Evolutionary conservation across 2,888 invertebrate species (phyloP).

Genomic region (Xestia sexstrigata): DNA sequence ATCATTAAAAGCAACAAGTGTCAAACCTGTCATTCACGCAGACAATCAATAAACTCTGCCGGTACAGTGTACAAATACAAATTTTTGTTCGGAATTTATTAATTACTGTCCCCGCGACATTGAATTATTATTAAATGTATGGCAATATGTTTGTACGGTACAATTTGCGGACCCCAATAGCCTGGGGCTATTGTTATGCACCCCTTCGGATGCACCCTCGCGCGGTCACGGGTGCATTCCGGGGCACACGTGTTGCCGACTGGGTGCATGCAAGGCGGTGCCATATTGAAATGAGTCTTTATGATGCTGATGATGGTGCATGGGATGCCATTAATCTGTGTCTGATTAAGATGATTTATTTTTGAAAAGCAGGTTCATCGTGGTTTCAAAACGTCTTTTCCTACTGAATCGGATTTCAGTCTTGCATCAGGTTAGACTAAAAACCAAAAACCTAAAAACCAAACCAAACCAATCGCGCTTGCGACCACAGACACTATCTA

Average conservation of each 20-base stretch:
- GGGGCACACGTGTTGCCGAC: constrained; percentile 82
- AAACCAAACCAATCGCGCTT: too few relatives aligned
- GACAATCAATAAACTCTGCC: constrained; percentile 11
- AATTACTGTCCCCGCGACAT: constrained; percentile 74
- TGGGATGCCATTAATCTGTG: constrained; percentile 58
- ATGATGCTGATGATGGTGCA: constrained; percentile 61
- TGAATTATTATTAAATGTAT: constrained; percentile 80
- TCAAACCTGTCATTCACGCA: constrained; percentile 1
- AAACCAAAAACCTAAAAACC: too few relatives aligned
- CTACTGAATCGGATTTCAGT: neutral
- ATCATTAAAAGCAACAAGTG: constrained; percentile 41
- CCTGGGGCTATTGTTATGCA: constrained; percentile 73
- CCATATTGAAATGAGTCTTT: constrained; percentile 67
- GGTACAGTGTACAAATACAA: constrained; percentile 13
- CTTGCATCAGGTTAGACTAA: neutral
- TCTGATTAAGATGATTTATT: constrained; percentile 41
- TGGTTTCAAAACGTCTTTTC: neutral
- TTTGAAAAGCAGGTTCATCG: constrained; percentile 17
- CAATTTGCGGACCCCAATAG: constrained; percentile 35
- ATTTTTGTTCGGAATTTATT: constrained; percentile 58
- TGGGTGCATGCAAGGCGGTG: constrained; percentile 66
- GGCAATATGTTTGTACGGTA: constrained; percentile 70
- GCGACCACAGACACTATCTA: too few relatives aligned
- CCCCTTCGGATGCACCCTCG: constrained; percentile 67
- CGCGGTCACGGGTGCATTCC: constrained; percentile 77